These are phyloP conservation scores for Myripristis murdjan DNA, from an alignment of 2,797 vertebrate species.

Conservation along the genomic window DNA sequence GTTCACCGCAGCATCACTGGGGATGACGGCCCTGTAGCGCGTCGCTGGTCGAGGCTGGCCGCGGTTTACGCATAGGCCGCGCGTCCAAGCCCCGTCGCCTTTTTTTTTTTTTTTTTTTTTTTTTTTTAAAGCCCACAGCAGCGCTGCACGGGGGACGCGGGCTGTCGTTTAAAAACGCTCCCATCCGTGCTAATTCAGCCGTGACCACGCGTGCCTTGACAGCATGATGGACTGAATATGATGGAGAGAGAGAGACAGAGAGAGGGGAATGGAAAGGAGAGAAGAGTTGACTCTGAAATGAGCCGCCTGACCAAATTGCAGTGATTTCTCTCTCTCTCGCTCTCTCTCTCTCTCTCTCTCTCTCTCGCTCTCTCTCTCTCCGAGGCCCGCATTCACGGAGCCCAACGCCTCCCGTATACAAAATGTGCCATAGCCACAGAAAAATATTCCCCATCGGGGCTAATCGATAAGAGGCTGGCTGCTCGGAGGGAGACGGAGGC, in stretches of 20 bases:
- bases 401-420: background rate
- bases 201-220: slow-evolving; percentile 44
- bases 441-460: no score
- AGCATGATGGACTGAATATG: slow-evolving; percentile 36
- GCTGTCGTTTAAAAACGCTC: slow-evolving; percentile 13
- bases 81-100: background rate
- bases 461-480: no score
- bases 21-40: background rate
- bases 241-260: slow-evolving; percentile 21
- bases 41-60: slow-evolving; percentile 40
- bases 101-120: no score
- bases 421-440: background rate
- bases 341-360: no score
- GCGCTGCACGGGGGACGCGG: background rate
- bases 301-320: slow-evolving; percentile 54
- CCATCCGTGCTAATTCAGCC: slow-evolving; percentile 45
- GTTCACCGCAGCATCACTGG: no score
- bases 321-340: slow-evolving; percentile 38
- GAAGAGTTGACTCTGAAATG: slow-evolving; percentile 24
- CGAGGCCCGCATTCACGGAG: slow-evolving; percentile 32
- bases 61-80: slow-evolving; percentile 64
- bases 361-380: no score
- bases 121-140: no score
- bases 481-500: no score
- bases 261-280: background rate